phyloP scores from a whole-genome alignment of 2,113 vertebrate species.

The Lycaon pictus region DNA sequence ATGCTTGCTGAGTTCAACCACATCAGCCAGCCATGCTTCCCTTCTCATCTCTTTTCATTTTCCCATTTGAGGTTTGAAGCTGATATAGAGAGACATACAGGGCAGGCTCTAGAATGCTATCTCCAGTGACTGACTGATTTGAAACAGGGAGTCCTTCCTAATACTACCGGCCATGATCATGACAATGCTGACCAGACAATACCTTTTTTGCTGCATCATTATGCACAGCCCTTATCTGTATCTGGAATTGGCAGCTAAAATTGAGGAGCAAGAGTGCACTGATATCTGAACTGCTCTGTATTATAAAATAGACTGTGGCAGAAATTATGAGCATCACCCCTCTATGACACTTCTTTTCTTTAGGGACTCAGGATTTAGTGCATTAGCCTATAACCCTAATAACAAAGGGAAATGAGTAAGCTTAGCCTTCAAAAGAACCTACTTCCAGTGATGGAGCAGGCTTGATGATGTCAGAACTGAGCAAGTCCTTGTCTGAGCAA shows the following conservation, averaged over 20 bases:
- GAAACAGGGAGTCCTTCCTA: background rate
- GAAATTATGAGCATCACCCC: background rate
- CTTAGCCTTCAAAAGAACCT: background rate
- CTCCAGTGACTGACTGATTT: background rate
- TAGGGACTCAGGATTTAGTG: background rate
- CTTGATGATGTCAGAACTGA: background rate
- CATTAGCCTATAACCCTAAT: background rate
- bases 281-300: background rate
- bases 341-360: background rate
- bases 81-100: background rate
- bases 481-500: background rate
- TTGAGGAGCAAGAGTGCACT: background rate
- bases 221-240: background rate
- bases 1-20: background rate
- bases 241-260: background rate
- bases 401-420: background rate
- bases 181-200: background rate
- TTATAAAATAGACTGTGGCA: background rate
- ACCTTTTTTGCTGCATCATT: background rate
- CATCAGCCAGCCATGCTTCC: fast-evolving
- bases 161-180: background rate
- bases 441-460: background rate
- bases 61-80: background rate
- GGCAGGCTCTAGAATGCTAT: background rate
- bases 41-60: background rate